Conservation (phyloP, 2,888 invertebrate species). For the Hirtodrosophila confusa region DNA sequence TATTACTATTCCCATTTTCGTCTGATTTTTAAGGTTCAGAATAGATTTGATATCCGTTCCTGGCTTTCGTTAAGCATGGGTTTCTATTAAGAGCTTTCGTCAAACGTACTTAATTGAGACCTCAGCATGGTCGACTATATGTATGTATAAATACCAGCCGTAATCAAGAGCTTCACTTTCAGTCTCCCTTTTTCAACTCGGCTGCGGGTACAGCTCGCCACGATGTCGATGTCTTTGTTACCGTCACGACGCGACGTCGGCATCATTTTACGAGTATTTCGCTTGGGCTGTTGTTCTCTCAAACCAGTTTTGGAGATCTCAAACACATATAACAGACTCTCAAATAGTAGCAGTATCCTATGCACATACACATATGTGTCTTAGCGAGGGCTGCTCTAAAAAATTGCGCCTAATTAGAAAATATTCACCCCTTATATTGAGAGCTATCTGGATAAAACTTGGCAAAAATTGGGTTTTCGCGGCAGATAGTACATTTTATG, state of each 20-base stretch:
- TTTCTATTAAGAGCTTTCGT: conserved; percentile 10
- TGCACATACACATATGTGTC: neutral
- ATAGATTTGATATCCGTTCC: too few species aligned
- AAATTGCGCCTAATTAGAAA: too few species aligned
- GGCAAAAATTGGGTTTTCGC: too few species aligned
- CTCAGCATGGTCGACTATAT: conserved; percentile 19
- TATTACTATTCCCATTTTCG: too few species aligned
- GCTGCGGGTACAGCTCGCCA: conserved; percentile 9
- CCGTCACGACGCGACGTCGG: conserved; percentile 14
- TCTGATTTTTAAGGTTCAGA: too few species aligned
- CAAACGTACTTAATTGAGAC: conserved; percentile 35
- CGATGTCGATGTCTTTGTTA: conserved; percentile 20
- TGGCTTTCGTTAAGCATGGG: neutral
- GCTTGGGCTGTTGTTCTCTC: conserved; percentile 11
- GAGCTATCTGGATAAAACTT: too few species aligned
- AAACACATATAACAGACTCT: neutral
- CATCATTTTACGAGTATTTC: conserved; percentile 25
- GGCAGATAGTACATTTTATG: too few species aligned
- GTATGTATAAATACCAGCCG: conserved; percentile 20
- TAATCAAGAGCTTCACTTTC: conserved; percentile 26
- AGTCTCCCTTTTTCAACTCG: conserved; percentile 16
- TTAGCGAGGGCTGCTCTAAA: too few species aligned
- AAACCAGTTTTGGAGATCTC: conserved; percentile 30
- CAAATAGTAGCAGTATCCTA: neutral
- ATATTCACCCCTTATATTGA: too few species aligned